Base-by-base conservation (phyloP, 2,888 invertebrate genomes). In the Megamerina dolium region DNA sequence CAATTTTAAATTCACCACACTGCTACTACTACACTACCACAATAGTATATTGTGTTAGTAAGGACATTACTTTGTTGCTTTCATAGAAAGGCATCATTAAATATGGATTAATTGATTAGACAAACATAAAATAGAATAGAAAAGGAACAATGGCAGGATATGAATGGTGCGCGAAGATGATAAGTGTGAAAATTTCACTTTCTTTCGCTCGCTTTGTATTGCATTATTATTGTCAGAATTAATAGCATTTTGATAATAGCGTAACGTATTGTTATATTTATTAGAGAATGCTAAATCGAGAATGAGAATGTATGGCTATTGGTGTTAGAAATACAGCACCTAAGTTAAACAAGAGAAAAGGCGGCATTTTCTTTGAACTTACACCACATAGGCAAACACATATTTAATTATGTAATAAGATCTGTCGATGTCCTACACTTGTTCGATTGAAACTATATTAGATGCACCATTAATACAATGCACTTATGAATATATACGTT, bases 171-270 rank as follows among this genome's bases (percentile, higher is more conserved):
- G 40, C 32, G 12, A 40, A 41, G 29, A 36, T 43, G 32, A 47
- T 37, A 43, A 46, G 52, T 52, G 52, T 56, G 50, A 53, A 54
- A 48, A 49, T 47, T 32, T 40, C 47, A 51, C 50, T 51, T 52
- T 45, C n/a, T n/a, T n/a, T n/a, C n/a, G n/a, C n/a, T n/a, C n/a
- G n/a, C n/a, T n/a, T n/a, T n/a, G n/a, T n/a, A n/a, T n/a, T n/a
- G n/a, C n/a, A n/a, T n/a, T n/a, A n/a, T n/a, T n/a, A n/a, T n/a
- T 33, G 37, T 32, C n/a, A 48, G 46, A 49, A 54, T 62, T 58
- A 55, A 63, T 61, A 51, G 56, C 46, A 49, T 54, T 59, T 54
- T 62, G 55, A 63, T 56, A 46, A 46, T 45, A 61, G 53, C 62
- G 54, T 61, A 48, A 49, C 50, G 48, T 32, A 26, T 8, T 23